A percentile compares a stretch with the other conserved stretches of the same genome.
These are phyloP conservation scores for Xanthostigma xanthostigma DNA, from an alignment of 2,888 invertebrate genomes.

Conservation along the genomic window DNA sequence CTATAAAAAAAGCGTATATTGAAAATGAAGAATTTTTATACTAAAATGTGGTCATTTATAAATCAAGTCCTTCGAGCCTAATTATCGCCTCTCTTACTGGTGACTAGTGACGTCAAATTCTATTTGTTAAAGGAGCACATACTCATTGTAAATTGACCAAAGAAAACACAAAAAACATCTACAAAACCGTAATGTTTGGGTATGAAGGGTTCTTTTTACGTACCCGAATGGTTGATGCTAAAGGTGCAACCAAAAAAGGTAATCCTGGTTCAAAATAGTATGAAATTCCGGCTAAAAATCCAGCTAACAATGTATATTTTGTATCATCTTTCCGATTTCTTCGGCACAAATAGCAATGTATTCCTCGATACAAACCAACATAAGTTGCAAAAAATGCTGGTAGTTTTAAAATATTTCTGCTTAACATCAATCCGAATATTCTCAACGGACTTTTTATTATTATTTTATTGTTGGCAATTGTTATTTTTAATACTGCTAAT, in stretches of 20 bases:
- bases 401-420: neutral
- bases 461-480: conserved; percentile 13
- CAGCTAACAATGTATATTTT: neutral
- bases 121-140: neutral
- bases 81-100: no score
- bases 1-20: no score
- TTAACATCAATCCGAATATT: conserved; percentile 13
- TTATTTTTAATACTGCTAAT: conserved; percentile 15
- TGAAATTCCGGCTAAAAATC: neutral
- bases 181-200: neutral
- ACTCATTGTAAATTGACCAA: neutral
- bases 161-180: neutral
- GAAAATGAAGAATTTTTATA: no score
- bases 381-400: neutral
- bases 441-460: conserved; percentile 12
- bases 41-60: no score
- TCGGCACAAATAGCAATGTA: neutral
- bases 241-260: neutral
- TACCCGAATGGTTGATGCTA: neutral
- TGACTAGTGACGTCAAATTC: no score
- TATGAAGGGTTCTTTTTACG: neutral
- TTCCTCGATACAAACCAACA: neutral
- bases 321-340: neutral
- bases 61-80: no score
- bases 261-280: neutral